A percentile compares a stretch with the other conserved stretches of the same genome.
These are phyloP conservation scores for Protaetia brevitarsis DNA, from an alignment of 1,140 invertebrate genomes.

Conservation along the genomic window DNA sequence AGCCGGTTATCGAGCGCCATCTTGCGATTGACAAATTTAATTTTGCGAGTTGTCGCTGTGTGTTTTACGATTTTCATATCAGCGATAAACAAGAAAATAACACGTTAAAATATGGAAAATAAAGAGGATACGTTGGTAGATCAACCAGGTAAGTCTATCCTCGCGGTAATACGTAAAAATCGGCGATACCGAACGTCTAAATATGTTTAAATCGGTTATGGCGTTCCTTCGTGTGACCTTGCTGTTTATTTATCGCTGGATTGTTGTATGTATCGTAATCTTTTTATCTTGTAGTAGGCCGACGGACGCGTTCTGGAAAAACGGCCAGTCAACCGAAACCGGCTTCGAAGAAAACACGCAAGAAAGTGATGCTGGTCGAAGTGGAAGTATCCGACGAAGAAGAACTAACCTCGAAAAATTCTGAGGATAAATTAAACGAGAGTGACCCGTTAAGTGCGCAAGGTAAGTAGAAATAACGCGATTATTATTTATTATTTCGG, in stretches of 20 bases:
- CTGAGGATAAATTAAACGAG: slow-evolving; percentile 1
- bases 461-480: no score
- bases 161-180: neutral
- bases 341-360: slow-evolving; percentile 36
- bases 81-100: neutral
- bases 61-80: neutral
- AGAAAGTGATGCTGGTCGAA: slow-evolving; percentile 44
- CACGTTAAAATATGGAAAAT: slow-evolving; percentile 7
- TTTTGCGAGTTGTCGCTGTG: neutral
- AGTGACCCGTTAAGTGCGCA: no score
- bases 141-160: neutral
- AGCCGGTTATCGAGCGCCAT: no score
- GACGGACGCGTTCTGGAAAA: slow-evolving; percentile 40
- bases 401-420: slow-evolving; percentile 23
- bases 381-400: slow-evolving; percentile 46
- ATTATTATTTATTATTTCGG: no score
- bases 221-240: slow-evolving; percentile 5
- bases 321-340: slow-evolving; percentile 28
- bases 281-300: slow-evolving; percentile 21
- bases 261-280: neutral
- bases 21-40: neutral
- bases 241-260: neutral
- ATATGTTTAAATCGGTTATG: neutral
- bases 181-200: no score
- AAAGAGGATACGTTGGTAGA: neutral